phyloP scores from a whole-genome alignment of 2,797 vertebrate species.

The Pelobates cultripes region DNA sequence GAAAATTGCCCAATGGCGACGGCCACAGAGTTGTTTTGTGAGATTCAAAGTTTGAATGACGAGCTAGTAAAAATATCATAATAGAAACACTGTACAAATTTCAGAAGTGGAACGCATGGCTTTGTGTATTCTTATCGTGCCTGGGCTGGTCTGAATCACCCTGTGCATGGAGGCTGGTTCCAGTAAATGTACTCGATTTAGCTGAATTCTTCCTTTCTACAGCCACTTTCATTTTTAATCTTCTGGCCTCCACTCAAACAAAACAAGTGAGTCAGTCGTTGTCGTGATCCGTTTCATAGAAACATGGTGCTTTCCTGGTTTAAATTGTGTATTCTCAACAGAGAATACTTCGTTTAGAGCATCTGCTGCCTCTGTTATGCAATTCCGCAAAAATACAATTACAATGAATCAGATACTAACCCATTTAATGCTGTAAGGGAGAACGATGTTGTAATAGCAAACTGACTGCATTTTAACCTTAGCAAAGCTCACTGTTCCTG shows the following conservation, averaged over 20 bases:
- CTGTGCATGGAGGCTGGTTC: conserved; percentile 20
- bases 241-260: conserved; percentile 32
- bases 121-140: conserved; percentile 24
- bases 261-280: conserved; percentile 52
- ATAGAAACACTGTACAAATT: conserved; percentile 40
- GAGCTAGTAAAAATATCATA: conserved; percentile 33
- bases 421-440: conserved; percentile 30
- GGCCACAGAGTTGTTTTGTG: not conserved
- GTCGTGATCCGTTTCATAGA: conserved; percentile 46
- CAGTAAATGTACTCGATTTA: conserved; percentile 6
- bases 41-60: conserved; percentile 12
- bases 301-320: conserved; percentile 23
- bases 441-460: not conserved
- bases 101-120: conserved; percentile 43
- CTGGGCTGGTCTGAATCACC: conserved; percentile 26
- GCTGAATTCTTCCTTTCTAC: conserved; percentile 25
- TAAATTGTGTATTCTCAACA: conserved; percentile 35
- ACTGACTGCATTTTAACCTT: conserved; percentile 1
- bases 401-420: conserved; percentile 34
- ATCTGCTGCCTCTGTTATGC: conserved; percentile 45
- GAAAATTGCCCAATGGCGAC: conserved; percentile 12
- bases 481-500: not conserved
- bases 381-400: conserved; percentile 16
- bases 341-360: conserved; percentile 40
- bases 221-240: conserved; percentile 23